Evolutionary conservation across 2,797 vertebrate genomes (phyloP), one percentile per base, ranked within the genome.

Genomic region (Xenops minutus): DNA sequence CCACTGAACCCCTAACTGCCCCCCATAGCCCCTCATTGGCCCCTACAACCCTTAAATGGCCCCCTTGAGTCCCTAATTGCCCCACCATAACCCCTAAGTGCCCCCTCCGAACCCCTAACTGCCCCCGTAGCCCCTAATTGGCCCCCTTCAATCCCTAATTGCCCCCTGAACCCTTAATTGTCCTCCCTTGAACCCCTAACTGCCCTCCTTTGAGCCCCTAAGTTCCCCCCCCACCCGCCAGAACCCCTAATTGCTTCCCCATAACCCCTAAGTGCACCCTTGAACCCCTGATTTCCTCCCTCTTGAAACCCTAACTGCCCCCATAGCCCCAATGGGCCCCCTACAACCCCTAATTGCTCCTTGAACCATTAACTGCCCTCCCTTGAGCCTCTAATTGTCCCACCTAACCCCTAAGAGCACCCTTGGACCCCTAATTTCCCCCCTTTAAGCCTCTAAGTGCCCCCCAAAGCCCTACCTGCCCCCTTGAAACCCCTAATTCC

Each of bases 371-470:
- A 26, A 56, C 13, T 55, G 19, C 32, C 20, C 32, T 12, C 20
- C 20, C 32, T 58, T 58, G 56, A 58, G 14, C 12, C 27, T 26
- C 37, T 61, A 14, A 30, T 8, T 13, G 29, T 12, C 19, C 10
- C 39, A n/a, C n/a, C n/a, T 39, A 39, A 39, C 39, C 39, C 39
- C 39, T 39, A 39, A 39, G 39, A 11, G 39, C 39, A 39, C 39
- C 39, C 12, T 24, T 14, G 15, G 37, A 59, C 34, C 36, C 24
- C 15, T 59, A 12, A 46, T 46, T 46, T 58, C 56, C 15, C 56
- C n/a, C 23, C 11, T n/a, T 36, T 23, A 4, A 10, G 1, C 6
- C 52, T 37, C 14, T 10, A 6, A 0, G 2, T 51, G 13, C 37
- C 44, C n/a, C 44, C 14, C 3, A 2, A n/a, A 7, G 10, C 44